Evolutionary conservation across 2,888 invertebrate genomes (phyloP), one percentile per base, ranked within the genome.

Genomic region (Aleiodes testaceus): DNA sequence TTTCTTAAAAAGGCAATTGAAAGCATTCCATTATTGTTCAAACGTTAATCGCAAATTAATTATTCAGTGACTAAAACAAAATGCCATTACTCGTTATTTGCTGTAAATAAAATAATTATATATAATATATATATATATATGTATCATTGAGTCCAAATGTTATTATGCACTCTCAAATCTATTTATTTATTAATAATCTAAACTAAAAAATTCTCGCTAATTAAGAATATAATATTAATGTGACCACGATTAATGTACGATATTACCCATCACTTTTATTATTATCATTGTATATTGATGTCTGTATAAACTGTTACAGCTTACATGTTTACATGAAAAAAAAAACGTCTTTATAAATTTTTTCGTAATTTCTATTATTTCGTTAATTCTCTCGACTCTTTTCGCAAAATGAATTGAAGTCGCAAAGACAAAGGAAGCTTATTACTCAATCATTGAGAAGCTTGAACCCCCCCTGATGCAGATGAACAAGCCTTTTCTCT

Each of bases 351-450:
- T 59, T 59, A 59, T 59, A 59, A 16, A 59, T 18, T 20, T 36
- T 36, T 4, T 42, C 26, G 14, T 4, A 20, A 26, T 20, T 59
- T 42, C 1, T 16, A 2, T 36, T 7, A 2, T 59, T 9, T 36
- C 16, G 14, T 42, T 5, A 7, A 16, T 42, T 59, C 2, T 36
- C 16, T 22, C n/a, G n/a, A n/a, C n/a, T n/a, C n/a, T n/a, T n/a
- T n/a, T n/a, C 69, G 70, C 67, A 72, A 70, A 74, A 70, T 74
- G 70, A 77, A 72, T 72, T 55, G 73, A 49, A 73, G 75, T 74
- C 70, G 74, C 68, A 79, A 80, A 82, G 78, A 84, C 84, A 84
- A 84, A 84, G 79, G 81, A 79, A 78, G 78, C 81, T 82, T 82
- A 82, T 84, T 82, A 79, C 69, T 63, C 72, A 64, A 49, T 45